Conservation (phyloP, 2,888 invertebrate genomes). For the Amiota communis region DNA sequence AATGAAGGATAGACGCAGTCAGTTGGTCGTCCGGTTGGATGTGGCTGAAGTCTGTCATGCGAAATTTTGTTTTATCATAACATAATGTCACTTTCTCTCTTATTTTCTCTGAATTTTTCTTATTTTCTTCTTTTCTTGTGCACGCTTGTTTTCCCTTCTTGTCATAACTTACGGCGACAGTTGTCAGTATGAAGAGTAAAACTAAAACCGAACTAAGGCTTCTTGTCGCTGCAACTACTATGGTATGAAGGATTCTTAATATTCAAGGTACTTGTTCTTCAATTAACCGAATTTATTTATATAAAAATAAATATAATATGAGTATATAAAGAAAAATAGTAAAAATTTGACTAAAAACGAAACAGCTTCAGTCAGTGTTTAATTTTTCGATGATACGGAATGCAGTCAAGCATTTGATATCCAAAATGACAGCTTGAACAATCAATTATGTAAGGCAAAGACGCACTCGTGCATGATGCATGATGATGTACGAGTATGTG, state of each 20-base stretch:
- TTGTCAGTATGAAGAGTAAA: neutral
- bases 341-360: constrained; percentile 21
- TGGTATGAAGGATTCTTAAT: neutral
- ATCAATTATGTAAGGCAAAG: constrained; percentile 59
- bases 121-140: too few species aligned
- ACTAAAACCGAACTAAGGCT: neutral
- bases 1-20: too few species aligned
- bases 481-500: constrained; percentile 23
- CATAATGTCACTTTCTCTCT: constrained; percentile 7
- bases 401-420: constrained; percentile 66
- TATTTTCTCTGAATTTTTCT: too few species aligned
- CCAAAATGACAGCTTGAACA: constrained; percentile 62
- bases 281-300: neutral
- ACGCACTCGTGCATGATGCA: constrained; percentile 51
- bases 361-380: neutral
- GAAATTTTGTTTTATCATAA: constrained; percentile 22
- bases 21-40: too few species aligned
- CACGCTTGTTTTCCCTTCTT: neutral
- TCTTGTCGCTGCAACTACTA: constrained; percentile 4
- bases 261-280: neutral
- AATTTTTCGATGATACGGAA: constrained; percentile 54
- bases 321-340: neutral
- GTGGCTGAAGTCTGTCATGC: neutral
- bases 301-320: neutral
- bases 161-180: constrained; percentile 2